Base-by-base conservation (phyloP, 35 echinoderm and acorn worm species). In the Acanthaster planci region DNA sequence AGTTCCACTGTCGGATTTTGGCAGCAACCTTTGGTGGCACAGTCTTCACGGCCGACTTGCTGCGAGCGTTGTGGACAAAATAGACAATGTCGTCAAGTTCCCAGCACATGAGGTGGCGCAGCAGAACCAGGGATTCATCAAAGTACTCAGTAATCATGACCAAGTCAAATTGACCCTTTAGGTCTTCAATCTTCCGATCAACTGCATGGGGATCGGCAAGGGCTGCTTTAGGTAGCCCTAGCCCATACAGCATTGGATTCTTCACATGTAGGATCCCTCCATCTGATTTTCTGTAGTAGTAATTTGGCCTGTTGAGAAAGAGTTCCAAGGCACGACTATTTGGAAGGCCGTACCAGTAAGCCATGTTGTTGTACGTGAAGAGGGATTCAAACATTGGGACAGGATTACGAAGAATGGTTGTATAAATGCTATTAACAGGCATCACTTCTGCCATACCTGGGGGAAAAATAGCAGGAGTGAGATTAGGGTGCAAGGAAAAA, bases 121-220 rank as follows among this genome's bases (percentile, higher is more conserved):
- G 72, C 23, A 99, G 60, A 58, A 99, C 84, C 18, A 99, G 86
- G 6, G 92, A 94, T 86, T 99, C 96, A 1, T 99, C 89, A 56
- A 91, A 94, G 40, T 94, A 94, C 67, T 99, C 96, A 10, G 92
- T 91, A 15, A 99, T 79, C 84, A 99, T 85, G 7, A 99, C 96
- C 6, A 99, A 39, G 78, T 99, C 92, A 37, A 94, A 81, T 35
- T 88, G 40, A 10, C 34, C 12, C 21, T 85, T 89, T 23, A 94
- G 51, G 26, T 80, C 31, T 5, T 59, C 32, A 18, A 99, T 92
- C 2, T 58, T 82, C 19, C 77, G 31, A 7, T 92, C 77, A n/a
- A 94, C 80, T 39, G 51, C 18, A 16, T 59, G 4, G 3, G 53
- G 38, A 47, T 91, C 64, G 1, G n/a, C 81, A 21, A 84, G 77